These are phyloP conservation scores for Coregonus ussuriensis DNA, from an alignment of 2,797 vertebrate genomes.

Conservation along the genomic window DNA sequence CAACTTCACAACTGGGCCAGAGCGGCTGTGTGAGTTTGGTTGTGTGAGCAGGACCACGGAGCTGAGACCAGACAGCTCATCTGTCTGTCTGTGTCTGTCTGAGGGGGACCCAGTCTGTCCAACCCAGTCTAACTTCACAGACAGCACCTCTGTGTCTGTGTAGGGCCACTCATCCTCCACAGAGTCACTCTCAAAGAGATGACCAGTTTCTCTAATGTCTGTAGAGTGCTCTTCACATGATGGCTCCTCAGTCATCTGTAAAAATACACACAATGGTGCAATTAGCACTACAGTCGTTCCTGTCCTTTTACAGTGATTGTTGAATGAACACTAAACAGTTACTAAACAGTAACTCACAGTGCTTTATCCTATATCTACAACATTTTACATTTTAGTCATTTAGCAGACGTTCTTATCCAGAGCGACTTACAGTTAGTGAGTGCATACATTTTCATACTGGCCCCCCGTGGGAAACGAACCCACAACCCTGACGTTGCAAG, in stretches of 20 bases:
- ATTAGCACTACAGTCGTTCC: neutral
- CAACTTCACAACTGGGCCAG: slow-evolving; percentile 36
- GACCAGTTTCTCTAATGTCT: neutral
- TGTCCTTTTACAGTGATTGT: neutral
- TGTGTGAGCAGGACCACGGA: slow-evolving; percentile 25
- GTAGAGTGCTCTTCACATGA: slow-evolving; percentile 30
- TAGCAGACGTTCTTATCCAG: too few relatives aligned
- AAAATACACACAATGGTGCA: neutral
- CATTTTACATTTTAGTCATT: too few relatives aligned
- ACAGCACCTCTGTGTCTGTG: slow-evolving; percentile 25
- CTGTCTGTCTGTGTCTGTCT: slow-evolving; percentile 7
- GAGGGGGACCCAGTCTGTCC: neutral
- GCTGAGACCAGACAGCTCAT: slow-evolving; percentile 18
- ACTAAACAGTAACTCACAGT: neutral
- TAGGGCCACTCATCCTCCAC: slow-evolving; percentile 18
- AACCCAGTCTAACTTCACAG: slow-evolving; percentile 28
- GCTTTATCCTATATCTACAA: neutral
- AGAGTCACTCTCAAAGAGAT: neutral
- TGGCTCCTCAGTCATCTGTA: neutral
- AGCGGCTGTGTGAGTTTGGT: slow-evolving; percentile 26
- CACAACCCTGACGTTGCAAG: too few relatives aligned
- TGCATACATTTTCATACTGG: too few relatives aligned
- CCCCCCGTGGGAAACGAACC: too few relatives aligned
- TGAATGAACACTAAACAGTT: neutral
- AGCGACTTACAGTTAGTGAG: too few relatives aligned